Percentiles rank a stretch among this genome's conserved stretches.
Conservation (phyloP, 2,797 vertebrate genomes). For the Cryptoblepharus egeriae region DNA sequence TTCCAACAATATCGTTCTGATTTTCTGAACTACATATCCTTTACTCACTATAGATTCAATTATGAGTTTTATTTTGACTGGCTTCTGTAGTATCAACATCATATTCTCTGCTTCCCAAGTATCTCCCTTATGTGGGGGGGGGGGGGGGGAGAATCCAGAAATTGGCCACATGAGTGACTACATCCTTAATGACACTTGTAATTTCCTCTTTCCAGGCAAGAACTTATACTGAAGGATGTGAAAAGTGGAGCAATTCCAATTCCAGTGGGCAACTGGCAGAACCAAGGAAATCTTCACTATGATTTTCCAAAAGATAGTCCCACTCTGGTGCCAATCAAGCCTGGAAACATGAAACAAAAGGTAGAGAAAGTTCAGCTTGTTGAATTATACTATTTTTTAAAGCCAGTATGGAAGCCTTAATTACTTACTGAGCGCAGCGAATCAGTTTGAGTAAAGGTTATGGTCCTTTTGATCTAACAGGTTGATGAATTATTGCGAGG, state of each 20-base stretch:
- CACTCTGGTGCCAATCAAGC: conserved; percentile 75
- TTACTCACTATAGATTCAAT: not conserved
- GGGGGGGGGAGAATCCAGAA: not conserved
- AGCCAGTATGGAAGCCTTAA: not conserved
- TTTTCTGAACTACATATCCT: no score
- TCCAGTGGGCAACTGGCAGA: conserved; percentile 54
- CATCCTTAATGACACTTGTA: not conserved
- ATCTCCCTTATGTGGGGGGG: not conserved
- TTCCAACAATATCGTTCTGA: no score
- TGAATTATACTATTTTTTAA: not conserved
- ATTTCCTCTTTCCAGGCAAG: conserved; percentile 52
- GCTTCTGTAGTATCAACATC: not conserved
- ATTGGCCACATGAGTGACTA: not conserved
- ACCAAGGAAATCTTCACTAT: conserved; percentile 75
- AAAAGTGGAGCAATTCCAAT: conserved; percentile 53
- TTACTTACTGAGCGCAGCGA: not conserved
- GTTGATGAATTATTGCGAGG: conserved; percentile 78
- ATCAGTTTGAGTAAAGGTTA: not conserved
- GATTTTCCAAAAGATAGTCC: conserved; percentile 65
- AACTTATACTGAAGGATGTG: conserved; percentile 65
- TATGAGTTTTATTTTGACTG: not conserved
- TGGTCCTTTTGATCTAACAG: conserved; percentile 65
- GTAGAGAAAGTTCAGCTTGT: conserved; percentile 64
- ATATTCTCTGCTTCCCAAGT: not conserved
- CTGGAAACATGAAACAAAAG: conserved; percentile 74